Percentiles rank a stretch among this genome's conserved stretches.
phyloP scores from a whole-genome alignment of 2,888 invertebrate genomes.

The Microctonus hyperodae region DNA sequence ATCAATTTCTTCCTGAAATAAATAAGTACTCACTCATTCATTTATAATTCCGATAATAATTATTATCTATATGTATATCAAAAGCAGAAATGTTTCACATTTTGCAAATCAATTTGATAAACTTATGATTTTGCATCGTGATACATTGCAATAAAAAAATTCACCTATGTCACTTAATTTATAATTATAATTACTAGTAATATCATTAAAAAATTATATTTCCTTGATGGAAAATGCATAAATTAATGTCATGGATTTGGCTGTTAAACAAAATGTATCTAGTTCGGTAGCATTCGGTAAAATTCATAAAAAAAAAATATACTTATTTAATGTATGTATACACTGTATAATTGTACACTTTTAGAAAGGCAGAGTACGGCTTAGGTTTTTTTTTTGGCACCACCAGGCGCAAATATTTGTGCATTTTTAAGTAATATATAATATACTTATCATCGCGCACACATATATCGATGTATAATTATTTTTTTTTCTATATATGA shows the following conservation, averaged over 20 bases:
- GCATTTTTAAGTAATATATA: neutral
- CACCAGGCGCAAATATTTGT: slow-evolving; percentile 9
- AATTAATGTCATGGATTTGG: neutral
- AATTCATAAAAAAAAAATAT: neutral
- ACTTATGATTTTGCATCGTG: neutral
- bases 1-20: slow-evolving; percentile 20
- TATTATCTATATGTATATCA: neutral
- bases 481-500: neutral
- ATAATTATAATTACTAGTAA: neutral
- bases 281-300: neutral
- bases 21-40: slow-evolving; percentile 35
- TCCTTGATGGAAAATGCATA: neutral
- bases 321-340: neutral
- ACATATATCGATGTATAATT: neutral
- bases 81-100: neutral
- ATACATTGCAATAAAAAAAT: neutral
- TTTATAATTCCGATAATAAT: neutral
- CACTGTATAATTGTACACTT: slow-evolving; percentile 35
- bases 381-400: slow-evolving; percentile 27
- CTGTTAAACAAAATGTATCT: neutral
- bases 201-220: neutral
- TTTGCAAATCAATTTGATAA: neutral
- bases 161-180: neutral
- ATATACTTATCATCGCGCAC: slow-evolving; percentile 15
- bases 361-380: slow-evolving; percentile 41